These are phyloP conservation scores for Phoeniculus purpureus DNA, from an alignment of 2,797 vertebrate species.

Conservation along the genomic window DNA sequence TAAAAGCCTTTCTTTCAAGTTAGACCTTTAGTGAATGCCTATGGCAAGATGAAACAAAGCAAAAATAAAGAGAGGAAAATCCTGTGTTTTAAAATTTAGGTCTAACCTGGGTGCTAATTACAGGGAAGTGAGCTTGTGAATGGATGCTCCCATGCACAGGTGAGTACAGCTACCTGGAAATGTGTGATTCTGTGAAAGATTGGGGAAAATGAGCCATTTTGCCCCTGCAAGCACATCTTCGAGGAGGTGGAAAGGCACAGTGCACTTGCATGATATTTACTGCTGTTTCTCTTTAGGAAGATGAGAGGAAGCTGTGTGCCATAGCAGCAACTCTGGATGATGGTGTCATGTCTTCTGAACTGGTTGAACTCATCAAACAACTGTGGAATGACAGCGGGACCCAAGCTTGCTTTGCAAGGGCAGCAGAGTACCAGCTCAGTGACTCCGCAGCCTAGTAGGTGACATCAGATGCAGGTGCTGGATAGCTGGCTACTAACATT, in stretches of 20 bases:
- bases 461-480: not conserved
- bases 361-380: conserved; percentile 59
- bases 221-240: not conserved
- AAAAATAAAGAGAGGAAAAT: not conserved
- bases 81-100: not conserved
- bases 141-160: not conserved
- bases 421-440: conserved; percentile 73
- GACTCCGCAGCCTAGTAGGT: conserved; percentile 82
- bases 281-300: conserved; percentile 65
- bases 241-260: not conserved
- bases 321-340: conserved; percentile 64
- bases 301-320: conserved; percentile 65
- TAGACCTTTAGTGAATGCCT: not conserved
- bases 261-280: not conserved
- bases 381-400: conserved; percentile 71
- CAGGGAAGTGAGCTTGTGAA: not conserved
- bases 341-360: conserved; percentile 42
- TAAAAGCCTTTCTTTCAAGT: not conserved
- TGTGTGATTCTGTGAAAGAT: not conserved
- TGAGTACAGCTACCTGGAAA: not conserved
- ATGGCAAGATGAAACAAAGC: not conserved
- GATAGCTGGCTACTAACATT: fast-evolving
- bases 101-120: not conserved
- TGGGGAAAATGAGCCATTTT: not conserved
- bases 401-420: conserved; percentile 74